Evolutionary conservation across 2,888 invertebrate species (phyloP).

Genomic region (Drosophila nigricruria): DNA sequence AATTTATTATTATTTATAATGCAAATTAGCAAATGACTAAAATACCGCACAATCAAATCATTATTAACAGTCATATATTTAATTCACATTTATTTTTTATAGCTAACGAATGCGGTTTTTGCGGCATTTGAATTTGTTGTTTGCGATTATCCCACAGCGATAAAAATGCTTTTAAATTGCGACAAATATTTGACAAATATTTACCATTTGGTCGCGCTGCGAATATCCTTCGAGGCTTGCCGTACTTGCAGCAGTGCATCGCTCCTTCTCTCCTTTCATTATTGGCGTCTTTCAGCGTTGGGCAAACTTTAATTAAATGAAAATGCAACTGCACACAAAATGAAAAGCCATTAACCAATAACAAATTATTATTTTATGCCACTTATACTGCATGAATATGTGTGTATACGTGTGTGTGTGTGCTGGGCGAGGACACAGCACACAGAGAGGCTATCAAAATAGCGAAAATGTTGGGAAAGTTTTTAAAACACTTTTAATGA

Average conservation of each 20-base stretch:
- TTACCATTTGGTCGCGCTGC: background rate
- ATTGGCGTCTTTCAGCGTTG: conserved; percentile 3
- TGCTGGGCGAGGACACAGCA: background rate
- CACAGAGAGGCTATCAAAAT: conserved; percentile 8
- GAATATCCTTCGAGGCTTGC: background rate
- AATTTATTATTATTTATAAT: no score
- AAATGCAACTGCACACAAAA: conserved; percentile 34
- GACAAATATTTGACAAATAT: background rate
- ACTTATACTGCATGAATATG: conserved; percentile 14
- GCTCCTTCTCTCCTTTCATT: no score
- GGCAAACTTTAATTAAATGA: conserved; percentile 45
- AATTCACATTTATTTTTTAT: background rate
- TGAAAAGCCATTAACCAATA: conserved; percentile 60
- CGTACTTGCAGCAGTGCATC: conserved; percentile 8
- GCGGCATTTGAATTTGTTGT: conserved; percentile 3
- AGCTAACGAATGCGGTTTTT: conserved; percentile 8
- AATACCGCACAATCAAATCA: conserved; percentile 12
- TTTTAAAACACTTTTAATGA: conserved; percentile 62
- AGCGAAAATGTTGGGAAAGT: conserved; percentile 39
- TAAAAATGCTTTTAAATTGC: conserved; percentile 1
- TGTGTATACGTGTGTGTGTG: background rate
- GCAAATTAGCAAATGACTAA: conserved; percentile 1
- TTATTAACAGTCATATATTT: background rate
- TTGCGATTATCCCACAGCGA: conserved; percentile 1
- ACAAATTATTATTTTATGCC: conserved; percentile 55